Evolutionary conservation across 2,113 vertebrate genomes (phyloP).

Genomic region (Sclerurus mexicanus): DNA sequence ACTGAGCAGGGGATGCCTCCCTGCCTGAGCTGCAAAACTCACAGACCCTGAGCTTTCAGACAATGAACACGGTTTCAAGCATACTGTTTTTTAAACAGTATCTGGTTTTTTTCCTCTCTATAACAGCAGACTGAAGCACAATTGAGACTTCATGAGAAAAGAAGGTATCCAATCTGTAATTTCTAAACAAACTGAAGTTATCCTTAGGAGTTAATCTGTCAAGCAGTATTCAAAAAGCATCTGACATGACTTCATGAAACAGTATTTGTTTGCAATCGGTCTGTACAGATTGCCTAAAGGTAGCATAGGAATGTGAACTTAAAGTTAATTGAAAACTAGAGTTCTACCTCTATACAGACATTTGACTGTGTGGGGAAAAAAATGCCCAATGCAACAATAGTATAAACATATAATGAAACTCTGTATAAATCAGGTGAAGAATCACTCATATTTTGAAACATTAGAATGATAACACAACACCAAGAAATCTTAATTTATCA

Average conservation of each 20-base stretch:
- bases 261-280: background rate
- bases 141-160: background rate
- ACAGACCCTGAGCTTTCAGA: background rate
- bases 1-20: background rate
- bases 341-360: background rate
- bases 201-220: background rate
- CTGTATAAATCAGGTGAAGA: background rate
- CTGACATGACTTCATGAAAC: background rate
- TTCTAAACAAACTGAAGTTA: background rate
- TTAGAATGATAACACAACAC: background rate
- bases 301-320: background rate
- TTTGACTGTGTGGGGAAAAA: background rate
- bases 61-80: background rate
- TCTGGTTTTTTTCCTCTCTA: background rate
- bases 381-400: background rate
- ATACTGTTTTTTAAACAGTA: background rate
- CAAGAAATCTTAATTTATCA: background rate
- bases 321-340: background rate
- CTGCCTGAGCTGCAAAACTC: background rate
- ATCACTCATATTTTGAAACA: background rate
- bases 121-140: background rate
- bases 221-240: background rate
- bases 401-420: background rate
- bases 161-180: background rate
- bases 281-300: background rate